Evolutionary conservation across 2,888 invertebrate species (phyloP).

Genomic region (Liposcelis brunnea): DNA sequence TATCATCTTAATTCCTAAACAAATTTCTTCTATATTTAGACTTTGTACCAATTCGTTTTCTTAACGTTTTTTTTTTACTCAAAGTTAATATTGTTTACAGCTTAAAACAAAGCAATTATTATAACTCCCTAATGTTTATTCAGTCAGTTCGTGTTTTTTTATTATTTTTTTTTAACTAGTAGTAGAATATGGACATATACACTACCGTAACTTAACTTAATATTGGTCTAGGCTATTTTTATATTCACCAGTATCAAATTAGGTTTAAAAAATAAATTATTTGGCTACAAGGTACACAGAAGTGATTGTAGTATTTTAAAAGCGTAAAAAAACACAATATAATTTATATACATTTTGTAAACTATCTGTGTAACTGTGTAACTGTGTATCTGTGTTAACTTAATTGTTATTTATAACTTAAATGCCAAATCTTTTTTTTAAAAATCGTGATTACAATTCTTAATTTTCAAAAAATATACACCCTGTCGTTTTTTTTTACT

Average conservation of each 20-base stretch:
- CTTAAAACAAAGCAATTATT: not conserved
- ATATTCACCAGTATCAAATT: too few species aligned
- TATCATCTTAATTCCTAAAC: conserved; percentile 4
- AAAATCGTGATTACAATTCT: conserved; percentile 1
- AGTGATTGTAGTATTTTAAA: conserved; percentile 2
- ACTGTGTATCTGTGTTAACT: too few species aligned
- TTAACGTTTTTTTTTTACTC: not conserved
- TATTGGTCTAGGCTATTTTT: too few species aligned
- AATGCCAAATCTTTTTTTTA: not conserved
- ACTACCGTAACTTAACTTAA: too few species aligned
- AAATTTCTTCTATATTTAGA: not conserved
- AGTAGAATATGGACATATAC: too few species aligned
- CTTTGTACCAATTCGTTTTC: conserved; percentile 6
- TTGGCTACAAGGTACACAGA: conserved; percentile 7
- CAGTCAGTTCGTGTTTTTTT: too few species aligned
- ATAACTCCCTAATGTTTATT: too few species aligned
- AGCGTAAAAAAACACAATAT: not conserved
- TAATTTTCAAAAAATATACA: conserved; percentile 5
- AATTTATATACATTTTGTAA: conserved; percentile 6
- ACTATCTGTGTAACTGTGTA: not conserved
- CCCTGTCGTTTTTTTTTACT: conserved; percentile 3
- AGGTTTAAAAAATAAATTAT: not conserved
- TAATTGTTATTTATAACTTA: conserved; percentile 7
- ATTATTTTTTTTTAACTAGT: too few species aligned
- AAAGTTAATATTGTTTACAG: conserved; percentile 4